These are phyloP conservation scores for Apaloderma vittatum DNA, from an alignment of 2,113 vertebrate species.

Conservation along the genomic window DNA sequence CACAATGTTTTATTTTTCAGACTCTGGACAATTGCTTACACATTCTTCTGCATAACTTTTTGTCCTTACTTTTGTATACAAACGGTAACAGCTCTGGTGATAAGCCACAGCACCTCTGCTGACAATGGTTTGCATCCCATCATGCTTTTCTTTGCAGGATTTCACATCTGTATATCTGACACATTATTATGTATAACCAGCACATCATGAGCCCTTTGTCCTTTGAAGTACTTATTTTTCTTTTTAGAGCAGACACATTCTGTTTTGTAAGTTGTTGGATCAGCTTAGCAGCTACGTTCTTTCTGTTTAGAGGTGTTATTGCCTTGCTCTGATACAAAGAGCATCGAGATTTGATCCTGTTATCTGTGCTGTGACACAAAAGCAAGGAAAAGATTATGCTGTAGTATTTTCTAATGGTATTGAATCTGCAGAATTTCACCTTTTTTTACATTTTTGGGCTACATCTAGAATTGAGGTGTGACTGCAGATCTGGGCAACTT, in stretches of 20 bases:
- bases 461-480: neutral
- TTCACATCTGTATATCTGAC: neutral
- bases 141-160: neutral
- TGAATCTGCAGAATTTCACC: neutral
- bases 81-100: neutral
- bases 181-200: neutral
- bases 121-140: neutral
- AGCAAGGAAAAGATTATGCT: neutral
- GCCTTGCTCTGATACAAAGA: neutral
- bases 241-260: neutral
- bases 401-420: neutral
- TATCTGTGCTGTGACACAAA: neutral
- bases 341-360: neutral
- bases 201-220: neutral
- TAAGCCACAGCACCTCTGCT: neutral
- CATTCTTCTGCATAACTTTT: neutral
- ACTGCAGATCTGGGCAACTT: neutral
- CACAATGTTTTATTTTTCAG: neutral
- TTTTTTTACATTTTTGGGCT: neutral
- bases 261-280: neutral
- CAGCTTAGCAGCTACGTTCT: neutral
- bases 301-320: neutral
- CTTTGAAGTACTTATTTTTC: constrained; percentile 11
- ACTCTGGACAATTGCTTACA: neutral
- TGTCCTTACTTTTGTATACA: neutral